Evolutionary conservation across 1,140 invertebrate species (phyloP).

Genomic region (Manduca sexta): DNA sequence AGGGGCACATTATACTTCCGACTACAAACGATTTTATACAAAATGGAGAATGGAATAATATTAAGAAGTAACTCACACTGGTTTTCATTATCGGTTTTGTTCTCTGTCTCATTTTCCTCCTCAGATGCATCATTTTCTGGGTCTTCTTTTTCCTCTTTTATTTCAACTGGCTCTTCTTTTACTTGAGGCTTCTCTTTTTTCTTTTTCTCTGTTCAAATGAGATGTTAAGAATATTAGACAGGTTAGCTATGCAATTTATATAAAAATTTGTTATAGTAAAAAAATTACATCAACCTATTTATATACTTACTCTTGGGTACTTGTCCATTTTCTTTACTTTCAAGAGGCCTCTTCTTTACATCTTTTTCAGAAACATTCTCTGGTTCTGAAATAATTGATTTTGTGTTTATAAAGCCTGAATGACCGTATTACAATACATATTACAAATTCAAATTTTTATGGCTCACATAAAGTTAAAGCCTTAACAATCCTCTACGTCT

Average conservation of each 20-base stretch:
- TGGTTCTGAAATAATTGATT: slow-evolving; percentile 14
- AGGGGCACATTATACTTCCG: too few species aligned
- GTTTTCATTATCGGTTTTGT: slow-evolving; percentile 27
- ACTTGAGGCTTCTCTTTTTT: slow-evolving; percentile 37
- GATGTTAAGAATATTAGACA: too few species aligned
- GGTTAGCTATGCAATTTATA: too few species aligned
- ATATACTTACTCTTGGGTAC: slow-evolving; percentile 33
- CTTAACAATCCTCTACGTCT: too few species aligned
- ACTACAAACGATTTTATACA: too few species aligned
- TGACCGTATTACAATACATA: too few species aligned
- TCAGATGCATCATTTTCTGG: slow-evolving; percentile 17
- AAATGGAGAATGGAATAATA: background rate
- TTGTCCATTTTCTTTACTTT: slow-evolving; percentile 20
- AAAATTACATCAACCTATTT: background rate
- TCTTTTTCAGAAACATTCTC: slow-evolving; percentile 13
- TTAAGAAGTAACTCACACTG: slow-evolving; percentile 34
- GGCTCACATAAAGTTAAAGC: too few species aligned
- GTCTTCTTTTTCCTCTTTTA: slow-evolving; percentile 39
- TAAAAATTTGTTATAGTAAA: too few species aligned
- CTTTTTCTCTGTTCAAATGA: slow-evolving; percentile 35
- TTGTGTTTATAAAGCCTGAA: too few species aligned
- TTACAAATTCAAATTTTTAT: too few species aligned
- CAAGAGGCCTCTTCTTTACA: slow-evolving; percentile 36
- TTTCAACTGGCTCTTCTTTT: slow-evolving; percentile 26
- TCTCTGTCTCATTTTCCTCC: slow-evolving; percentile 29